Evolutionary conservation across 2,888 invertebrate genomes (phyloP).

Genomic region (Lycophotia porphyrea): DNA sequence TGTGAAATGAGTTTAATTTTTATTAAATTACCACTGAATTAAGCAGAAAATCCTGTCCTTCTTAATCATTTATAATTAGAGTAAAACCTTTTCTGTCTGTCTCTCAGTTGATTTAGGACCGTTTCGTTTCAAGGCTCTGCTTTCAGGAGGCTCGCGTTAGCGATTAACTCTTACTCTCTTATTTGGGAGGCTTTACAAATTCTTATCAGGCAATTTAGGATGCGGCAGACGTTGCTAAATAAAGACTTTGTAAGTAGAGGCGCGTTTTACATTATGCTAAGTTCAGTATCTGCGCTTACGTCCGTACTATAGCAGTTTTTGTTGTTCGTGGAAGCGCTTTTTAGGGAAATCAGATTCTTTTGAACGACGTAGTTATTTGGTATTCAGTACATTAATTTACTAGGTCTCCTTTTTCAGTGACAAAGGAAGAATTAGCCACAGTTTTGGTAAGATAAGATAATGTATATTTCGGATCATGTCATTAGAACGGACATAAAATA

Average conservation of each 20-base stretch:
- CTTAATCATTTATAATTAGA: conserved; percentile 63
- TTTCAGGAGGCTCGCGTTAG: conserved; percentile 56
- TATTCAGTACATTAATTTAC: background rate
- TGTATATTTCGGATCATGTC: too few relatives aligned
- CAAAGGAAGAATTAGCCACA: too few relatives aligned
- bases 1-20: conserved; percentile 4
- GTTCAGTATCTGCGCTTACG: conserved; percentile 18
- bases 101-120: conserved; percentile 60
- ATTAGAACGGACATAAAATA: too few relatives aligned
- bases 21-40: conserved; percentile 23
- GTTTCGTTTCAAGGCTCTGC: conserved; percentile 57
- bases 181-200: conserved; percentile 66
- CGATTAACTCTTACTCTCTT: conserved; percentile 67
- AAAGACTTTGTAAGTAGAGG: conserved; percentile 29
- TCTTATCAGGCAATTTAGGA: conserved; percentile 67
- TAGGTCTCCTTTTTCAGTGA: background rate
- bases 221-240: conserved; percentile 57
- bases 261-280: conserved; percentile 41
- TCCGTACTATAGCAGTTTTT: conserved; percentile 4
- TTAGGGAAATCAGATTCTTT: conserved; percentile 12
- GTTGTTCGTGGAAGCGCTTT: background rate
- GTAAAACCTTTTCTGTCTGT: conserved; percentile 63
- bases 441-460: background rate
- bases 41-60: conserved; percentile 44
- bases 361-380: background rate